These are phyloP conservation scores for Pardosa pseudoannulata DNA, from an alignment of 2,888 invertebrate genomes.

Conservation along the genomic window DNA sequence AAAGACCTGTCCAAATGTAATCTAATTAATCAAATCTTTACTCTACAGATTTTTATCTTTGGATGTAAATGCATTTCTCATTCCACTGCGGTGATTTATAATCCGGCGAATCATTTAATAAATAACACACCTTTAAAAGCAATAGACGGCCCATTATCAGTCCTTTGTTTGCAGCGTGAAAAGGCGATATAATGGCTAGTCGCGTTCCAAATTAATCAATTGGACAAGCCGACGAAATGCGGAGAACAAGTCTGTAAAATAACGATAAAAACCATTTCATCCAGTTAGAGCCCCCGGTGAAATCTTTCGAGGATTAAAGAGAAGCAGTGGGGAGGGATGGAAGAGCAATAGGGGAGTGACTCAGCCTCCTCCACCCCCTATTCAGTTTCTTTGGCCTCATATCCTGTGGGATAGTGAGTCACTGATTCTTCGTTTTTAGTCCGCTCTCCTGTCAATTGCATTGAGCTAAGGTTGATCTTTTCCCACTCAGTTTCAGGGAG, in stretches of 20 bases:
- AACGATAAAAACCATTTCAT: constrained; percentile 17
- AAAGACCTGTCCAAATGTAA: too few species aligned
- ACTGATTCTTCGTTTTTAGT: constrained; percentile 52
- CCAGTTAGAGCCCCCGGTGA: neutral
- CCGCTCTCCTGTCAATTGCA: constrained; percentile 50
- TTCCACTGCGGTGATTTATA: too few species aligned
- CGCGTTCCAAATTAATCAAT: neutral
- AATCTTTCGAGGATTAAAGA: constrained; percentile 18
- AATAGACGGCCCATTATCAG: too few species aligned
- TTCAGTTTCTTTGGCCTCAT: constrained; percentile 29
- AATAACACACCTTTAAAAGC: too few species aligned
- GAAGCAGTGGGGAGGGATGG: neutral
- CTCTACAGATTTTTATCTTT: too few species aligned
- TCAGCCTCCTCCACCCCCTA: constrained; percentile 18
- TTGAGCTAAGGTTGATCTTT: constrained; percentile 7
- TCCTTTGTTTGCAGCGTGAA: too few species aligned
- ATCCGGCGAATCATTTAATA: too few species aligned
- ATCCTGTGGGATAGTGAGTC: constrained; percentile 70
- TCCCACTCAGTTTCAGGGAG: constrained; percentile 17
- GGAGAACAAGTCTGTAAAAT: neutral
- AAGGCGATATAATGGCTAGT: neutral
- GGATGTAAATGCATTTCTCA: too few species aligned
- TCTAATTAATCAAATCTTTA: too few species aligned
- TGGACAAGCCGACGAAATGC: neutral
- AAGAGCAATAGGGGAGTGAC: constrained; percentile 17